Percentiles rank a stretch among this genome's conserved stretches.
Evolutionary conservation across 2,888 invertebrate genomes (phyloP).

Genomic region (Arrhopalites spinosus): DNA sequence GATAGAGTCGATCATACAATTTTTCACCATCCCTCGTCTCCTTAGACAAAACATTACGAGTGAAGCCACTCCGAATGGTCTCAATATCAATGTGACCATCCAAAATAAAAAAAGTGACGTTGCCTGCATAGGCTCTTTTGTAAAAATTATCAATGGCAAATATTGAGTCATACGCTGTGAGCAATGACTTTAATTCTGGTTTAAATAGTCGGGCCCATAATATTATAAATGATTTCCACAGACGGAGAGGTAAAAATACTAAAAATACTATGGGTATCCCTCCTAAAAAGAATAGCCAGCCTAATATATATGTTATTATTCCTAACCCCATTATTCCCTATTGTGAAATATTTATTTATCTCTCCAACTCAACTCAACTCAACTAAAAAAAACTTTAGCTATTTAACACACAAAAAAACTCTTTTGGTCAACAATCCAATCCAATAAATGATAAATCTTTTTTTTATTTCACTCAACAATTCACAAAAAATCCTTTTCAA

Average conservation of each 20-base stretch:
- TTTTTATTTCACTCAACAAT: background rate
- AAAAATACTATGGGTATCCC: slow-evolving; percentile 19
- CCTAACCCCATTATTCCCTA: background rate
- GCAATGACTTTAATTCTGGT: slow-evolving; percentile 32
- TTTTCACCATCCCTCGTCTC: slow-evolving; percentile 36
- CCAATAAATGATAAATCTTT: background rate
- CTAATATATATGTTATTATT: background rate
- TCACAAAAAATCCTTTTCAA: too few species aligned
- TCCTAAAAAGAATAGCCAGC: slow-evolving; percentile 19
- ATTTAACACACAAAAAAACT: background rate
- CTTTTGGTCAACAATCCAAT: background rate
- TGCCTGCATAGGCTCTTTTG: slow-evolving; percentile 47
- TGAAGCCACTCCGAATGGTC: slow-evolving; percentile 35
- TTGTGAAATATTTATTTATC: background rate
- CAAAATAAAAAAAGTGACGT: slow-evolving; percentile 47
- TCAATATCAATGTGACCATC: slow-evolving; percentile 41
- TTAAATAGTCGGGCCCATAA: slow-evolving; percentile 24
- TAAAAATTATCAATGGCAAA: slow-evolving; percentile 51
- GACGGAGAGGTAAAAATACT: slow-evolving; percentile 33
- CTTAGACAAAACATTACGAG: slow-evolving; percentile 30
- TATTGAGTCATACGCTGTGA: slow-evolving; percentile 52
- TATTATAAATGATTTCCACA: slow-evolving; percentile 37
- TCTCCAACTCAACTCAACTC: background rate
- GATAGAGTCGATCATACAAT: slow-evolving; percentile 40
- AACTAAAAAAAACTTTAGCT: background rate